Percentiles rank a stretch among this genome's conserved stretches.
Conservation (phyloP, 2,797 vertebrate species). For the Rhynchotus rufescens region DNA sequence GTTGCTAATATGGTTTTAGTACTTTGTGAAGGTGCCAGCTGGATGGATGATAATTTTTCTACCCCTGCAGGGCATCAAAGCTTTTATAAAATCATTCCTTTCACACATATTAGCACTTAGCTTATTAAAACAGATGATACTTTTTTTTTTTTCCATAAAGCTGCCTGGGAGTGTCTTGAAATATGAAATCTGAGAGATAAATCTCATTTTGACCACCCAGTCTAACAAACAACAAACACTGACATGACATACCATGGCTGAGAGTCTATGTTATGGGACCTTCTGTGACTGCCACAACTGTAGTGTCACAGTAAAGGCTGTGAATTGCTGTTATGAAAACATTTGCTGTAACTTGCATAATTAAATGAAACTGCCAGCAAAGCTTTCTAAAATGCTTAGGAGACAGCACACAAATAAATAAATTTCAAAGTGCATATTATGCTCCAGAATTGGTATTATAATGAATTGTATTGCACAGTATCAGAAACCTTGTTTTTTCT, state of each 20-base stretch:
- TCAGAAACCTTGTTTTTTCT: constrained; percentile 37
- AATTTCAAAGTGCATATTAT: constrained; percentile 43
- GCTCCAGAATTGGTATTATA: constrained; percentile 23
- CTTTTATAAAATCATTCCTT: constrained; percentile 85
- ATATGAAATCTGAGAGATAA: constrained; percentile 68
- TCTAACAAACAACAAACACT: constrained; percentile 69
- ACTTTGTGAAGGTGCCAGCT: constrained; percentile 84
- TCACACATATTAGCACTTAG: constrained; percentile 85
- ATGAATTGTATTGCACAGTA: constrained; percentile 9
- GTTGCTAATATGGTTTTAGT: constrained; percentile 82
- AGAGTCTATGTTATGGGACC: constrained; percentile 69
- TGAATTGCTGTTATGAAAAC: constrained; percentile 86
- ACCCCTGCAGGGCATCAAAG: constrained; percentile 84
- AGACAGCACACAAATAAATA: constrained; percentile 74
- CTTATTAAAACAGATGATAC: constrained; percentile 86
- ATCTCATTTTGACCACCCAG: constrained; percentile 73
- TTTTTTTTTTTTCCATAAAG: constrained; percentile 74
- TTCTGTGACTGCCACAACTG: constrained; percentile 77
- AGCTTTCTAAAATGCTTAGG: constrained; percentile 76
- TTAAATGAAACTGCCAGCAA: constrained; percentile 82
- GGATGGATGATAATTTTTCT: constrained; percentile 83
- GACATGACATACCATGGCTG: constrained; percentile 67
- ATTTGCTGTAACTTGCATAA: constrained; percentile 84
- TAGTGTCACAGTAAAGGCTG: constrained; percentile 79
- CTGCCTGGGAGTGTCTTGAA: constrained; percentile 69